Evolutionary conservation across 2,797 vertebrate genomes (phyloP).

Genomic region (Threskiornis aethiopicus): DNA sequence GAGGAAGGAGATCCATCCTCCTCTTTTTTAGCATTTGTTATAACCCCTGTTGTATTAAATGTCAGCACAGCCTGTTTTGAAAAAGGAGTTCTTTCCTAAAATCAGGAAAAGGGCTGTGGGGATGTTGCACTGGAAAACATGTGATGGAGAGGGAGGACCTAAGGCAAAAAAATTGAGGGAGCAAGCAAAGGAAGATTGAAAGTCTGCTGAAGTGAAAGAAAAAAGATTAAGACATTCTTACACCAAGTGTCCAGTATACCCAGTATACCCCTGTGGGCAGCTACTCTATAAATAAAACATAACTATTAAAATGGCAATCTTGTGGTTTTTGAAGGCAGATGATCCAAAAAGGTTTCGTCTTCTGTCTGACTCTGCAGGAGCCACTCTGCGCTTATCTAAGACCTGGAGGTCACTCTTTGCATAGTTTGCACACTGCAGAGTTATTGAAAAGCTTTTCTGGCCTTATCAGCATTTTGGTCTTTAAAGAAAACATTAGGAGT

Average conservation of each 20-base stretch:
- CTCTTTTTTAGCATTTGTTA: neutral
- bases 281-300: neutral
- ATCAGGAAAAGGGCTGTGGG: neutral
- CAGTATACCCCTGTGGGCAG: neutral
- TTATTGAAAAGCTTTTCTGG: neutral
- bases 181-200: neutral
- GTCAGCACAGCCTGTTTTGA: neutral
- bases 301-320: neutral
- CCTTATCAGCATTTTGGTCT: conserved; percentile 17
- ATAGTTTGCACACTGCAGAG: neutral
- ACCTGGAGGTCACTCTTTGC: neutral
- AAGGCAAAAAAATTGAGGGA: neutral
- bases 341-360: neutral
- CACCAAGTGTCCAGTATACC: neutral
- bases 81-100: neutral
- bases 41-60: neutral
- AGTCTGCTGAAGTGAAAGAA: neutral
- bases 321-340: neutral
- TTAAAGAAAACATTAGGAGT: conserved; percentile 6
- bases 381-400: neutral
- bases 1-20: neutral
- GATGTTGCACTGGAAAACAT: neutral
- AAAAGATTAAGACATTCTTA: neutral
- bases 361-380: neutral
- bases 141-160: neutral